These are phyloP conservation scores for Glyptemys insculpta DNA, from an alignment of 2,797 vertebrate genomes.

Conservation along the genomic window DNA sequence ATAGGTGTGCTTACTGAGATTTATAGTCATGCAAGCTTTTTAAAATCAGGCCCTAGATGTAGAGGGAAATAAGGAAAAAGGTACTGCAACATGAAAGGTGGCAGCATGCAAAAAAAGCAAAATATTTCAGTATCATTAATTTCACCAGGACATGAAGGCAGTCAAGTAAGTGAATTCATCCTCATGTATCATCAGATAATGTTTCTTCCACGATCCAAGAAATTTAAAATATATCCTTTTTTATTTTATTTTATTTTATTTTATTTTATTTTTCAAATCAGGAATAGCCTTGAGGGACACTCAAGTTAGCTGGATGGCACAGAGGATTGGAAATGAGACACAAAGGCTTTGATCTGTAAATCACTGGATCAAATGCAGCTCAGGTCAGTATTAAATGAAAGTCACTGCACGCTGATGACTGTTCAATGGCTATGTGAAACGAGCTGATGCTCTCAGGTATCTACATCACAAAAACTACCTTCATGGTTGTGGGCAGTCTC, in stretches of 20 bases:
- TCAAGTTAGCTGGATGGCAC: slow-evolving; percentile 1
- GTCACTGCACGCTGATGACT: not conserved
- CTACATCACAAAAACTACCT: not conserved
- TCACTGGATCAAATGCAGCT: slow-evolving; percentile 9
- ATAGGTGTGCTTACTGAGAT: not conserved
- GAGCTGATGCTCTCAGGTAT: not conserved
- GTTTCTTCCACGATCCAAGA: not conserved
- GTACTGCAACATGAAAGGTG: not conserved
- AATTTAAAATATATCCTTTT: not conserved
- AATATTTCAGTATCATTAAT: not conserved
- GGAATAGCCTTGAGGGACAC: not conserved
- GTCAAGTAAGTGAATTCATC: not conserved
- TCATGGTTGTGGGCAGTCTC: not conserved
- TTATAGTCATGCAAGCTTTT: not conserved
- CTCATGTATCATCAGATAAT: not conserved
- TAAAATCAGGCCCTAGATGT: not conserved
- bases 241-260: not conserved
- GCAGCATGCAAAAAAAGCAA: not conserved
- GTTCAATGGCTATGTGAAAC: not conserved
- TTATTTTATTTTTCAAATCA: not conserved
- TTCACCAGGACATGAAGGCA: not conserved
- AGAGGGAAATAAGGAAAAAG: not conserved
- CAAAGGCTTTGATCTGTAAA: slow-evolving; percentile 9
- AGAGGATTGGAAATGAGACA: not conserved
- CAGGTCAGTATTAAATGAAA: slow-evolving; percentile 12